A percentile compares a stretch with the other conserved stretches of the same genome.
Conservation (phyloP, 2,113 vertebrate genomes). For the Astatoreochromis straeleni region DNA sequence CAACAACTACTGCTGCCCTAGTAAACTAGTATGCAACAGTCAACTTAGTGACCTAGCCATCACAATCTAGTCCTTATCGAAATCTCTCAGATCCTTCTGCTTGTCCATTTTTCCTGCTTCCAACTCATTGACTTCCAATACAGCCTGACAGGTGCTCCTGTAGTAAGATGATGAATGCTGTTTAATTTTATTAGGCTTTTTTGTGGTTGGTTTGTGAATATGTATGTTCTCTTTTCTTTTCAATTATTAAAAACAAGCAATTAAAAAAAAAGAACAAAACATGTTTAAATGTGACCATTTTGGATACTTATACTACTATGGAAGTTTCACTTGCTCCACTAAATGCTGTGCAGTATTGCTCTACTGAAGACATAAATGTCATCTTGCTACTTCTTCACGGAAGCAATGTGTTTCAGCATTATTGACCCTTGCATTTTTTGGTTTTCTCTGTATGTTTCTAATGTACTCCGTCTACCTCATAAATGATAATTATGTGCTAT, state of each 20-base stretch:
- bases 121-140: neutral
- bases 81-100: neutral
- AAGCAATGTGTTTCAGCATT: neutral
- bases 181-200: neutral
- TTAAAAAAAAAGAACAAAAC: neutral
- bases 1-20: neutral
- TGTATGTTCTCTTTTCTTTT: neutral
- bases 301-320: neutral
- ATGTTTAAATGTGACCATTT: neutral
- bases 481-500: neutral
- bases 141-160: neutral
- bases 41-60: neutral
- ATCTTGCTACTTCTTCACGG: accelerated
- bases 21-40: neutral
- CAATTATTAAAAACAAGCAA: neutral
- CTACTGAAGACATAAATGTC: neutral
- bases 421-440: neutral
- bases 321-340: neutral
- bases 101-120: neutral
- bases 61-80: neutral
- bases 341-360: neutral
- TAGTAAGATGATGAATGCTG: neutral
- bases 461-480: neutral
- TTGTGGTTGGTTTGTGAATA: neutral
- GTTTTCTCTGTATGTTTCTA: neutral